phyloP scores from a whole-genome alignment of 2,797 vertebrate genomes.

The Pteropus rufus region DNA sequence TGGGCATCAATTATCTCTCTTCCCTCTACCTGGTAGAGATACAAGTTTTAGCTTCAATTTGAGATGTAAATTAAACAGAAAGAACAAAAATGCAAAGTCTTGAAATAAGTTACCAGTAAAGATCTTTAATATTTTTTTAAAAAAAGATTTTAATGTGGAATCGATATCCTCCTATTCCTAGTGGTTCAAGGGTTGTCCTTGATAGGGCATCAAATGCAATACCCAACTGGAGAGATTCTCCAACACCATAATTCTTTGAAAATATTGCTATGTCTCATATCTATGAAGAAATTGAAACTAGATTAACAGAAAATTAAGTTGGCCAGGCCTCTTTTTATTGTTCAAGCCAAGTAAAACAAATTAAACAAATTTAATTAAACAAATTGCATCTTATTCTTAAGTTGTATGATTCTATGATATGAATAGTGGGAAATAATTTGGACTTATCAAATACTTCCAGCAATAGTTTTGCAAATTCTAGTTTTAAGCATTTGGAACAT shows the following conservation, averaged over 20 bases:
- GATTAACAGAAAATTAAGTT: slow-evolving; percentile 43
- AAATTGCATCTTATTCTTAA: slow-evolving; percentile 23
- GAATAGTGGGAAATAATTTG: slow-evolving; percentile 45
- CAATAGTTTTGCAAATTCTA: slow-evolving; percentile 42
- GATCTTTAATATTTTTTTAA: background rate
- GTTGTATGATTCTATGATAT: background rate
- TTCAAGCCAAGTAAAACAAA: slow-evolving; percentile 44
- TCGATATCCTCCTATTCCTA: background rate
- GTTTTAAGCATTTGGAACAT: slow-evolving; percentile 29
- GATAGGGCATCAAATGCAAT: background rate
- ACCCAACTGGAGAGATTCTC: background rate
- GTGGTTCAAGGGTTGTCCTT: background rate
- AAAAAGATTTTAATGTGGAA: background rate
- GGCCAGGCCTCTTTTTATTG: background rate
- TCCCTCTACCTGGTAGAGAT: background rate
- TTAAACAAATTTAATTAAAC: slow-evolving; percentile 49
- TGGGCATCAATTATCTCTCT: background rate
- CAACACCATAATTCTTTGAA: background rate
- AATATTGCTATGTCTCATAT: background rate
- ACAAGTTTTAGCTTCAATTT: background rate
- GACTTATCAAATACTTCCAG: slow-evolving; percentile 35
- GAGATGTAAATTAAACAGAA: background rate
- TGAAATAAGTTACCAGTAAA: background rate
- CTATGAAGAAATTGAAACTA: slow-evolving; percentile 43
- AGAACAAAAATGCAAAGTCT: background rate